phyloP scores from a whole-genome alignment of 2,797 vertebrate species.

The Coendou prehensilis region DNA sequence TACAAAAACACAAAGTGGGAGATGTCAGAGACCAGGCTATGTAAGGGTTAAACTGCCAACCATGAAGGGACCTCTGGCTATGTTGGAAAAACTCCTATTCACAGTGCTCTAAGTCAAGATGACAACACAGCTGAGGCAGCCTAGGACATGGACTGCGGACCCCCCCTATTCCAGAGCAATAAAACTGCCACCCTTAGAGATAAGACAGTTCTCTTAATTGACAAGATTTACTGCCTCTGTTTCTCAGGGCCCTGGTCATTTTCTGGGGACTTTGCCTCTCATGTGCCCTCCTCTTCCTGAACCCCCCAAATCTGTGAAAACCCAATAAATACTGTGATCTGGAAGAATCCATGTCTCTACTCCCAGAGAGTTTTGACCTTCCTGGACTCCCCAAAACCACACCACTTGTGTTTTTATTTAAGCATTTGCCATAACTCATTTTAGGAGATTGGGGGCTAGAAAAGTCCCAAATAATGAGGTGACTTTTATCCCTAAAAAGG shows the following conservation, averaged over 20 bases:
- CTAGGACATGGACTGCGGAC: too few relatives aligned
- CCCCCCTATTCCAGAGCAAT: too few relatives aligned
- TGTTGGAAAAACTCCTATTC: background rate
- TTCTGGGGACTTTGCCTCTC: too few relatives aligned
- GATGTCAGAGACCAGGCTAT: background rate
- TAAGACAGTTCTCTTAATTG: too few relatives aligned
- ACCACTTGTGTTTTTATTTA: background rate
- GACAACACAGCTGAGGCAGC: background rate
- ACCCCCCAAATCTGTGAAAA: background rate
- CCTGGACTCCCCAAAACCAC: background rate
- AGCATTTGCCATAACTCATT: background rate
- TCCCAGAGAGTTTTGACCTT: background rate
- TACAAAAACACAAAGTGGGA: background rate
- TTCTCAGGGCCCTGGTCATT: background rate
- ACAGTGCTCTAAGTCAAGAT: too few relatives aligned
- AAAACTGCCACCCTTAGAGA: too few relatives aligned
- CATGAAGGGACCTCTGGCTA: too few relatives aligned
- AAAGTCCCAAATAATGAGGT: background rate
- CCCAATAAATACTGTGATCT: background rate
- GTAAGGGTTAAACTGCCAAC: background rate
- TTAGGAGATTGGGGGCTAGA: background rate
- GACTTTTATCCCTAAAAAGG: background rate
- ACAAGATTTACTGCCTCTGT: background rate
- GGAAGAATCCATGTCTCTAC: background rate
- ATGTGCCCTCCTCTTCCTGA: background rate